phyloP scores from a whole-genome alignment of 2,888 invertebrate genomes.

The Dinocampus coccinellae region DNA sequence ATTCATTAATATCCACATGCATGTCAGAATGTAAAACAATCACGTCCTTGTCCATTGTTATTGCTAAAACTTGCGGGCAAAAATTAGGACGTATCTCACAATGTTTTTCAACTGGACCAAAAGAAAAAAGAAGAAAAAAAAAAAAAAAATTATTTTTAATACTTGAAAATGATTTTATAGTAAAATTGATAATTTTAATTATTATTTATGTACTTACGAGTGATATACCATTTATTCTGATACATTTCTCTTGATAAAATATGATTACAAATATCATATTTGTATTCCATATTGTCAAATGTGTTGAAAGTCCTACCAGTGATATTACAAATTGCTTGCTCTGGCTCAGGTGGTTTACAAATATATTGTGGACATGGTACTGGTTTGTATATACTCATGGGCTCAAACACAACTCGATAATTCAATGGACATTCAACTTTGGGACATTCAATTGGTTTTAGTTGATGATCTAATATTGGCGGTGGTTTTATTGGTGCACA shows the following conservation, averaged over 20 bases:
- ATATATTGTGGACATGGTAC: conserved; percentile 71
- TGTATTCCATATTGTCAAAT: conserved; percentile 84
- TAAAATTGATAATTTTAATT: not conserved
- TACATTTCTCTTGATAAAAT: conserved; percentile 78
- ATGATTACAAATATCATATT: conserved; percentile 86
- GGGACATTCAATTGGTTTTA: conserved; percentile 66
- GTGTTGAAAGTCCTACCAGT: conserved; percentile 83
- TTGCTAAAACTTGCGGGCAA: conserved; percentile 77
- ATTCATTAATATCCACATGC: conserved; percentile 56
- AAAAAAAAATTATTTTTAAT: not conserved
- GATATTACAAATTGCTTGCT: conserved; percentile 79
- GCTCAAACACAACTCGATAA: conserved; percentile 73
- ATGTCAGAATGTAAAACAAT: conserved; percentile 56
- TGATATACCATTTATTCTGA: conserved; percentile 78
- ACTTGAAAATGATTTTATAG: too few species aligned
- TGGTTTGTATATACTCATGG: conserved; percentile 53
- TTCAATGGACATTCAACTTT: conserved; percentile 74
- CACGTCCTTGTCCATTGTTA: conserved; percentile 78
- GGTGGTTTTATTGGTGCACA: conserved; percentile 72
- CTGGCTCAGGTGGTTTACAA: conserved; percentile 76
- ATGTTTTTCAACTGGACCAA: conserved; percentile 76
- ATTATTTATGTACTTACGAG: conserved; percentile 71
- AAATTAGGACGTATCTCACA: conserved; percentile 72
- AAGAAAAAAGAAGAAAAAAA: conserved; percentile 45
- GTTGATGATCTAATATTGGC: conserved; percentile 57